Base-by-base conservation (phyloP, 2,888 invertebrate genomes). In the Cremastinae sp. region DNA sequence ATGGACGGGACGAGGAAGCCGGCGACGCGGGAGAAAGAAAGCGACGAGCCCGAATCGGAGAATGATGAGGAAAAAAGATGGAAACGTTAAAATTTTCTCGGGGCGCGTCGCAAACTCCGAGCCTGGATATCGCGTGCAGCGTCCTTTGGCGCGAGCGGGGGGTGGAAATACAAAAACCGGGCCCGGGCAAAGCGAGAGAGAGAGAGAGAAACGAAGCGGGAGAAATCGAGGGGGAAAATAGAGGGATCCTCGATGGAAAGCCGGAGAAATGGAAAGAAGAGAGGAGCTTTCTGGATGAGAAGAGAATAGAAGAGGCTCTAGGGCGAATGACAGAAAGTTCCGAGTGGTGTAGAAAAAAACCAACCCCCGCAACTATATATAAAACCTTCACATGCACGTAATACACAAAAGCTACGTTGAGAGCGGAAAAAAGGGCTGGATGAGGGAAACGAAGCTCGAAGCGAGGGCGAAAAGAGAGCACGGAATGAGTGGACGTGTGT, bases 391-490 rank as follows among this genome's bases (percentile, higher is more conserved):
- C 16, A 10, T 18, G 10, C 16, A 14, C 16, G 18, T 56, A 7
- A 20, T n/a, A 9, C 9, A 0, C n/a, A 61, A 61, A 59, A 58
- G 54, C n/a, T 2, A n/a, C 0, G 22, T 22, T 43, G 56, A 64
- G 62, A 72, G 54, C 49, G 65, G 56, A 61, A 51, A 38, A 56
- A 72, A 69, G 41, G 18, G 58, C 58, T 47, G 68, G 71, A 56
- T 72, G 74, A 56, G 64, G 61, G 76, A 38, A 68, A n/a, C n/a
- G n/a, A 71, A 61, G 54, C 41, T 38, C 38, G 41, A 45, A 51
- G 36, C 16, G 38, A 43, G 56, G 53, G 53, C 18, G 9, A 75
- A 71, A 54, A 65, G 64, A 59, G 71, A 59, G 65, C 51, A 64
- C 53, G 51, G 61, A 70, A 75, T 65, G 70, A 65, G 65, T 43